phyloP scores from a whole-genome alignment of 2,113 vertebrate genomes.

The Bombycilla garrulus region DNA sequence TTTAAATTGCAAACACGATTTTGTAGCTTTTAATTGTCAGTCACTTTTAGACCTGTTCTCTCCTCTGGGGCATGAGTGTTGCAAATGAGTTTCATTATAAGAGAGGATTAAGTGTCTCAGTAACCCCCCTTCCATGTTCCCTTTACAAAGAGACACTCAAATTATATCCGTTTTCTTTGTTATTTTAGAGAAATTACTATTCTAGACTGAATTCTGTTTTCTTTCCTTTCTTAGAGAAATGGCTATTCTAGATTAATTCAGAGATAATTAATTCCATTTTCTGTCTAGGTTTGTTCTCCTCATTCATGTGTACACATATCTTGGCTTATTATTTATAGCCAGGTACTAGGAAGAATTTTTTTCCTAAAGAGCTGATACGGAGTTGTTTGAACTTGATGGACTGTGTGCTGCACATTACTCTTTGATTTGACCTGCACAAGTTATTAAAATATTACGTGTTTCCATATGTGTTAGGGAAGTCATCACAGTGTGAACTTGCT shows the following conservation, averaged over 20 bases:
- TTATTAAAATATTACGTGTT: background rate
- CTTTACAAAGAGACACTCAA: background rate
- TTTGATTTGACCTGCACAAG: background rate
- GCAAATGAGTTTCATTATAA: constrained; percentile 38
- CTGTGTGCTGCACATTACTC: background rate
- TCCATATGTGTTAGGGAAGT: background rate
- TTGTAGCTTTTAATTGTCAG: constrained; percentile 51
- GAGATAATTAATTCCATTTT: background rate
- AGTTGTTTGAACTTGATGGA: background rate
- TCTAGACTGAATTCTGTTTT: background rate
- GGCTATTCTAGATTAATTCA: background rate
- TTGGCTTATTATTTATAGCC: background rate
- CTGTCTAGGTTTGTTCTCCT: background rate
- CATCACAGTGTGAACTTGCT: background rate
- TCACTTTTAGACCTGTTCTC: constrained; percentile 49
- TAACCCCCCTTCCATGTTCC: background rate
- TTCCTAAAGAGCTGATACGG: background rate
- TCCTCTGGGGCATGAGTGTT: constrained; percentile 17
- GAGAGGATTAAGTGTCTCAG: constrained; percentile 19
- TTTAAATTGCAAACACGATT: constrained; percentile 37
- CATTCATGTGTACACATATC: background rate
- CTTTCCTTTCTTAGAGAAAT: constrained; percentile 21
- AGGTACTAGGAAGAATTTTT: background rate
- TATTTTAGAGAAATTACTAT: constrained; percentile 20
- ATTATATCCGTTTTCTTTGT: background rate